phyloP scores from a whole-genome alignment of 2,113 vertebrate genomes.

The Geococcyx californianus region DNA sequence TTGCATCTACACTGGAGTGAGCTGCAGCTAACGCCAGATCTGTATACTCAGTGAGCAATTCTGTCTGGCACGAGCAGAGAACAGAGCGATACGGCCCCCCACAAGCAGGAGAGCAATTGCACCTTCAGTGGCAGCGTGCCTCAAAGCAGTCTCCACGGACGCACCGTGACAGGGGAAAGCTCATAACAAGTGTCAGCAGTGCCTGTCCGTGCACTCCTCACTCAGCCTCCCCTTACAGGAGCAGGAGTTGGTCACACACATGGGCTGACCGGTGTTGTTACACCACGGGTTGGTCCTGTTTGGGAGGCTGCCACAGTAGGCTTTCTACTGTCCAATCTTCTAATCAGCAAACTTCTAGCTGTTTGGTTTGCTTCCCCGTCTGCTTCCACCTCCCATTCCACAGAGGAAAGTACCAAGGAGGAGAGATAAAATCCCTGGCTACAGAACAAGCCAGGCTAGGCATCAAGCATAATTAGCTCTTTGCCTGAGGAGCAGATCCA shows the following conservation, averaged over 20 bases:
- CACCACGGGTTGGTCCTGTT: neutral
- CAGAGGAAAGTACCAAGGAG: neutral
- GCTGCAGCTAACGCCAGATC: neutral
- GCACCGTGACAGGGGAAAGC: neutral
- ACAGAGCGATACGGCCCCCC: neutral
- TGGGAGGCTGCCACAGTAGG: neutral
- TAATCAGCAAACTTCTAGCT: neutral
- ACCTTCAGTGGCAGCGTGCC: neutral
- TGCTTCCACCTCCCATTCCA: neutral
- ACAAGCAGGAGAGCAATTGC: neutral
- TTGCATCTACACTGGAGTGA: neutral
- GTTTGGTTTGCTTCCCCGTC: neutral
- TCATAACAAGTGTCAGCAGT: neutral
- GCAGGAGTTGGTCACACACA: neutral
- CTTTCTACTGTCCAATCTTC: neutral
- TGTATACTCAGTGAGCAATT: neutral
- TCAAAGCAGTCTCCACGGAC: neutral
- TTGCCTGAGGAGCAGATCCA: neutral
- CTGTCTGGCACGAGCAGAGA: neutral
- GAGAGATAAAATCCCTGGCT: neutral
- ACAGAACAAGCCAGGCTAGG: neutral
- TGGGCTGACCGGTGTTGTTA: neutral
- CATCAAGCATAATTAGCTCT: neutral
- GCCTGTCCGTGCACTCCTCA: neutral
- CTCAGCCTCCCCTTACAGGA: neutral